phyloP scores from a whole-genome alignment of 2,797 vertebrate genomes.

The Momotus momota region DNA sequence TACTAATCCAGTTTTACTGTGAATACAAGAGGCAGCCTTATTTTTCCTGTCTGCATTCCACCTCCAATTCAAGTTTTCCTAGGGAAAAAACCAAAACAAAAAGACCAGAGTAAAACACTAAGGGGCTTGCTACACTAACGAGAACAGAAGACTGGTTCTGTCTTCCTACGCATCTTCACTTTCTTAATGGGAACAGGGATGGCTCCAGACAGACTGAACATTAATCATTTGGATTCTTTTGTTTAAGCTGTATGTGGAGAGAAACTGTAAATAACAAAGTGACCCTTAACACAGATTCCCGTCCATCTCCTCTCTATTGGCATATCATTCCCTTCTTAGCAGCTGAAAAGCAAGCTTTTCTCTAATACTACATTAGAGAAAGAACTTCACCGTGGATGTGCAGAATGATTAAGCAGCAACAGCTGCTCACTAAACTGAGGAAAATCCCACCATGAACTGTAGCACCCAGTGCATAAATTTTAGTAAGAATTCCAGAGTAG shows the following conservation, averaged over 20 bases:
- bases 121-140: neutral
- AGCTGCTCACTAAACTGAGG: neutral
- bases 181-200: conserved; percentile 6
- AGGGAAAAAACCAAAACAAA: neutral
- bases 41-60: neutral
- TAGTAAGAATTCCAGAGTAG: neutral
- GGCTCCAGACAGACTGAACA: conserved; percentile 3
- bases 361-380: neutral
- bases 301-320: neutral
- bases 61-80: neutral
- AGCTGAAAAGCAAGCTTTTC: neutral
- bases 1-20: neutral
- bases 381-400: accelerated
- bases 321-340: neutral
- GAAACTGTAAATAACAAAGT: conserved; percentile 36
- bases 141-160: neutral
- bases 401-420: neutral
- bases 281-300: conserved; percentile 9
- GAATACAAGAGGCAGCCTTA: neutral
- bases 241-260: conserved; percentile 25
- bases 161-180: neutral
- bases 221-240: conserved; percentile 25
- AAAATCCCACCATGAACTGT: neutral
- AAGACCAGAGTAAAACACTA: neutral
- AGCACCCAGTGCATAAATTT: neutral